phyloP scores from a whole-genome alignment of 2,888 invertebrate genomes.

The Cantharis flavilabris region DNA sequence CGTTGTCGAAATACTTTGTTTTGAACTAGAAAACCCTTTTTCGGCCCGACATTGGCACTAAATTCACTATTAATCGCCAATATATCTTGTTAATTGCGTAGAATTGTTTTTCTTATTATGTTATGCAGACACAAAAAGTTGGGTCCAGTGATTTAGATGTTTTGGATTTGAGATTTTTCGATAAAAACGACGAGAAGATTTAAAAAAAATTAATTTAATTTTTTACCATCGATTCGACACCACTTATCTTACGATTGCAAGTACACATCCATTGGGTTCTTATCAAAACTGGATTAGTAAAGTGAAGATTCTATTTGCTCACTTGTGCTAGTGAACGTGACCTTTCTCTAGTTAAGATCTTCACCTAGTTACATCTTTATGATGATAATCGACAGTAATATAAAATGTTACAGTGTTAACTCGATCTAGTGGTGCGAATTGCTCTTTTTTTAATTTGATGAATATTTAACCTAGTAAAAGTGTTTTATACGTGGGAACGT shows the following conservation, averaged over 20 bases:
- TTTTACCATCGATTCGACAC: background rate
- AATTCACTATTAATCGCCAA: slow-evolving; percentile 26
- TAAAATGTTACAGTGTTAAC: background rate
- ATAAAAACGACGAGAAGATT: background rate
- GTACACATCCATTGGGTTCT: background rate
- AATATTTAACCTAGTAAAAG: slow-evolving; percentile 32
- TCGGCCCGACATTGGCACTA: slow-evolving; percentile 8
- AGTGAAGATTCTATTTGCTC: slow-evolving; percentile 18
- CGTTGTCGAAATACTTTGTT: background rate
- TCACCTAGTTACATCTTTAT: slow-evolving; percentile 19
- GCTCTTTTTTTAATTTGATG: background rate
- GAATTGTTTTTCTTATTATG: slow-evolving; percentile 23
- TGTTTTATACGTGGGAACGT: slow-evolving; percentile 50
- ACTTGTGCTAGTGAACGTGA: slow-evolving; percentile 26
- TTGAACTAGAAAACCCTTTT: background rate
- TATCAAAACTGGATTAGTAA: slow-evolving; percentile 18
- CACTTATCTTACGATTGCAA: background rate
- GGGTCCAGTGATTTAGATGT: slow-evolving; percentile 24
- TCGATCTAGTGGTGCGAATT: background rate
- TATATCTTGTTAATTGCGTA: slow-evolving; percentile 33
- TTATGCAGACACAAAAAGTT: background rate
- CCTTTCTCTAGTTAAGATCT: slow-evolving; percentile 12
- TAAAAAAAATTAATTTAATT: background rate
- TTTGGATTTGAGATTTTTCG: background rate
- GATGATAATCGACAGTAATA: background rate